Base-by-base conservation (phyloP, 2,797 vertebrate genomes). In the Cirrhinus mrigala region DNA sequence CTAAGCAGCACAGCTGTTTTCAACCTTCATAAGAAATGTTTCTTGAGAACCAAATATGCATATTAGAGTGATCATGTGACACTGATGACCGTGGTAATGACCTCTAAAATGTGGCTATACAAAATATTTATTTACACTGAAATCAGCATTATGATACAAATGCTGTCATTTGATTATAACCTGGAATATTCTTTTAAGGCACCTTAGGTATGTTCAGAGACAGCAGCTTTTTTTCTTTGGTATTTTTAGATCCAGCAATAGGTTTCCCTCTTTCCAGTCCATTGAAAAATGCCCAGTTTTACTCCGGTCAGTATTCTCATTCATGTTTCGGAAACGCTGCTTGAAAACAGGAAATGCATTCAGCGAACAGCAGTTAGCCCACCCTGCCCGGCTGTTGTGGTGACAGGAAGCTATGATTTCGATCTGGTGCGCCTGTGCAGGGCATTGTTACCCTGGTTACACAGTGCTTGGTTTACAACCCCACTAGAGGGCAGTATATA, bases 291-390 rank as follows among this genome's bases (percentile, higher is more conserved):
- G 56, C 46, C 85, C 80, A 33, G 60, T 75, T 74, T 84, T 87
- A 83, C 86, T 83, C 78, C 8, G 22, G 33, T 64, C 81, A 2
- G 16, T 24, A 33, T 81, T 70, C 78, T 91, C 88, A 90, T 92
- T 92, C 90, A 90, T 92, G 88, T 87, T 87, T 89, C 77, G 70
- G 79, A 89, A 87, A 83, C 85, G 56, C 70, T 69, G 60, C 85
- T 86, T 74, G 77, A 90, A 92, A 92, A 93, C 91, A 92, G 93
- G 90, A 93, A 92, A 88, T 88, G 62, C 46, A 84, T 70, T 58
- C 52, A 81, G 83, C 52, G 79, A 86, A 44, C 80, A 37, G 27
- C 75, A 70, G 66, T n/a, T 81, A 82, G 78, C 86, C 84, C 87
- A 82, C 85, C 86, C 87, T 91, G 85, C 81, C 56, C 58, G 66